Percentiles rank a stretch among this genome's conserved stretches.
These are phyloP conservation scores for Hypsibius dujardini DNA, from an alignment of 1,140 invertebrate species.

Conservation along the genomic window DNA sequence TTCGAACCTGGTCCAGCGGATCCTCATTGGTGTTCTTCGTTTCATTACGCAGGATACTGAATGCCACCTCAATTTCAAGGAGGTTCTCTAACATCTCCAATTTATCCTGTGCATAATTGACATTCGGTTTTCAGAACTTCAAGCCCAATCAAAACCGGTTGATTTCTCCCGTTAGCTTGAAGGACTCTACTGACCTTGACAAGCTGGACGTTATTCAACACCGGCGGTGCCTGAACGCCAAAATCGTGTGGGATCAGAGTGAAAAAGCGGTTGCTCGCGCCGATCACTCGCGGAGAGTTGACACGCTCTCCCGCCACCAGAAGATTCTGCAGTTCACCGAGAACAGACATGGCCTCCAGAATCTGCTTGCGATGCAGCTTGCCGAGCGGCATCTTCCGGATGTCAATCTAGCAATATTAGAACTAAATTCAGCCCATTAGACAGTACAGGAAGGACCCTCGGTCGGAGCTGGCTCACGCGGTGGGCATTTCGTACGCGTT, in stretches of 20 bases:
- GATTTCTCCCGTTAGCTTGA: neutral
- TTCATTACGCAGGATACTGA: constrained; percentile 53
- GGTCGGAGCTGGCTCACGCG: too few species aligned
- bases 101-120: constrained; percentile 38
- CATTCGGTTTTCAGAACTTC: neutral
- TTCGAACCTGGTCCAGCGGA: constrained; percentile 46
- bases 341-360: constrained; percentile 57
- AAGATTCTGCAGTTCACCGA: constrained; percentile 55
- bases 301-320: constrained; percentile 36
- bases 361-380: constrained; percentile 84
- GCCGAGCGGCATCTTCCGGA: constrained; percentile 90
- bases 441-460: too few species aligned
- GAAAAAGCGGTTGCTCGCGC: constrained; percentile 76
- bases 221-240: constrained; percentile 58
- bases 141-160: too few species aligned
- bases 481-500: too few species aligned
- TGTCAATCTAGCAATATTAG: constrained; percentile 25
- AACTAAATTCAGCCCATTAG: neutral
- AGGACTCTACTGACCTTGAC: constrained; percentile 42
- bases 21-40: constrained; percentile 35
- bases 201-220: constrained; percentile 54
- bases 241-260: constrained; percentile 87
- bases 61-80: constrained; percentile 84
- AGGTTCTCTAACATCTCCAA: constrained; percentile 77
- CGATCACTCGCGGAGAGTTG: constrained; percentile 44